Base-by-base conservation (phyloP, 1,140 invertebrate genomes). In the Hirudo medicinalis region DNA sequence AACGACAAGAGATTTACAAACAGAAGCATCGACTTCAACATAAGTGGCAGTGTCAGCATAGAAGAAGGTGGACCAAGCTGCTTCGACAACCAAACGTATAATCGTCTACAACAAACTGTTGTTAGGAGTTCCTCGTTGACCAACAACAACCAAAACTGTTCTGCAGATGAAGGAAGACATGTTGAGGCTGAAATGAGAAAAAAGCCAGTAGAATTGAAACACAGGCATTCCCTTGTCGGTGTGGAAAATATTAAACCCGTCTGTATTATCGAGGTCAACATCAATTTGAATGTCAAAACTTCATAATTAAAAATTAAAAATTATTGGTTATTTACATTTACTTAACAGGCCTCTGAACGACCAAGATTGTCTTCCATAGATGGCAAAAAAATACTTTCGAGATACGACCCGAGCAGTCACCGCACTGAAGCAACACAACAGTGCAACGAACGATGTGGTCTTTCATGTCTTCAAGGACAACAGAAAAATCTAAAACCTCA, bases 41-140 rank as follows among this genome's bases (percentile, higher is more conserved):
- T 49, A 49, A 49, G 43, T 17, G 43, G 43, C 43, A 49, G 43
- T 49, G 43, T 49, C 43, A 49, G 43, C 43, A 49, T 49, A 11
- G 43, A 49, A 49, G 43, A 49, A 17, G 43, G 43, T 49, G 43
- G 43, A 17, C 43, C 43, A 9, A 49, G 15, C 43, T 49, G 1
- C 19, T 63, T 32, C 57, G 20, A 63, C 57, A 63, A 63, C 57
- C 29, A 63, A 22, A 63, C 22, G 8, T 25, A 63, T 15, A 63
- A 22, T 13, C 22, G 29, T n/a, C 22, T 22, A 13, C 29, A 63
- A 22, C 22, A 63, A 25, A 5, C 29, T 11, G 57, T 63, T 32
- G 57, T 22, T 63, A 63, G 57, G 57, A 63, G 57, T 63, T 25
- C 57, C 0, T 63, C 57, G 57, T 22, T 63, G 22, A 63, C 22